Percentiles rank a stretch among this genome's conserved stretches.
These are phyloP conservation scores for Bucorvus abyssinicus DNA, from an alignment of 2,797 vertebrate genomes.

Conservation along the genomic window DNA sequence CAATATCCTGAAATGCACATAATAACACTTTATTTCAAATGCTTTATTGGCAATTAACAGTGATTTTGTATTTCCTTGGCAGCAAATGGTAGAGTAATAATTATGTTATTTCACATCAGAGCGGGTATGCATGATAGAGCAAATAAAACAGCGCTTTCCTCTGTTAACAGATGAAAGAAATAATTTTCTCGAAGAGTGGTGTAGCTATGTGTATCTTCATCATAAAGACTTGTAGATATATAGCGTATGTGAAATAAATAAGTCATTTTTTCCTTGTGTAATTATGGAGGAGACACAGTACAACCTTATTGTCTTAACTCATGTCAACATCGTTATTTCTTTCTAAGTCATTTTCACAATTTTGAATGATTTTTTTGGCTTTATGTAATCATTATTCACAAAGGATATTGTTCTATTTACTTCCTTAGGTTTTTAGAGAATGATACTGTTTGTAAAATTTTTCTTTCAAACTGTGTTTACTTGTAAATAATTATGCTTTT, in stretches of 20 bases:
- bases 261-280: background rate
- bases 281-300: background rate
- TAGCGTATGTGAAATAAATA: background rate
- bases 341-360: background rate
- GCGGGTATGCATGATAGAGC: background rate
- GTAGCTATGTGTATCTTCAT: background rate
- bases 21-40: background rate
- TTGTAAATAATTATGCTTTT: background rate
- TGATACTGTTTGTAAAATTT: background rate
- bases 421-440: background rate
- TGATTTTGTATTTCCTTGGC: background rate
- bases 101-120: background rate
- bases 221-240: background rate
- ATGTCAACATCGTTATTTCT: background rate
- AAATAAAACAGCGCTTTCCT: background rate
- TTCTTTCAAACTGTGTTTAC: background rate
- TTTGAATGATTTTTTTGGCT: background rate
- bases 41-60: background rate
- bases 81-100: background rate
- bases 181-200: background rate
- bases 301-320: background rate
- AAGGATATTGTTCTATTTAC: background rate
- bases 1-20: background rate
- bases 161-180: background rate
- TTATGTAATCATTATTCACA: background rate